Conservation (phyloP, 2,888 invertebrate genomes). For the Cephus spinipes region DNA sequence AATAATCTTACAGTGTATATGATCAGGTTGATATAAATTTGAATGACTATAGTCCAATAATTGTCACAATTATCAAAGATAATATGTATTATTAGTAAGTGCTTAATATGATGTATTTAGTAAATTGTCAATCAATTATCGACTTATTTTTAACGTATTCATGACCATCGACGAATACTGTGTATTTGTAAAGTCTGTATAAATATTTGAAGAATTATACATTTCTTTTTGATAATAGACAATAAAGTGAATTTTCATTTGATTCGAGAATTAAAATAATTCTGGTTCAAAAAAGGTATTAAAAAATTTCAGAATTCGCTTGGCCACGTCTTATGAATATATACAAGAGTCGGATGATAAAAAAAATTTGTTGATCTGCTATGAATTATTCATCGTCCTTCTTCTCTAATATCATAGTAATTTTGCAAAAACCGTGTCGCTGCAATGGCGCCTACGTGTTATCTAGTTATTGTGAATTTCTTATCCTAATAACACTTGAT, state of each 20-base stretch:
- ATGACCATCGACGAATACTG: no score
- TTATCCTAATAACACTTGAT: neutral
- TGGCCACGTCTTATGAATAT: slow-evolving; percentile 15
- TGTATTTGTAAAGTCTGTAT: no score
- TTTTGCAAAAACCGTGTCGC: slow-evolving; percentile 11
- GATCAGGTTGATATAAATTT: neutral
- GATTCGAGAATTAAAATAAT: neutral
- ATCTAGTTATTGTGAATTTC: neutral
- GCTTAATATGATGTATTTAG: no score
- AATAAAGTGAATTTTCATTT: slow-evolving; percentile 1
- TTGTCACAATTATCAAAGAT: neutral
- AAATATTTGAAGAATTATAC: neutral
- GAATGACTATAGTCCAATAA: neutral
- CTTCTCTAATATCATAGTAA: slow-evolving; percentile 18
- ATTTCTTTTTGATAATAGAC: neutral
- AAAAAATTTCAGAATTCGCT: neutral
- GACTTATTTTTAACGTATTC: no score
- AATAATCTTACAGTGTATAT: neutral
- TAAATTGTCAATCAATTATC: no score
- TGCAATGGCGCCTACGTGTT: neutral
- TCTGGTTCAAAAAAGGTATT: no score
- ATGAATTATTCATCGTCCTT: slow-evolving; percentile 25
- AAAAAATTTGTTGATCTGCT: neutral
- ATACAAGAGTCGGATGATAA: neutral
- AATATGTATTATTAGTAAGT: neutral